These are phyloP conservation scores for Lysandra bellargus DNA, from an alignment of 2,888 invertebrate genomes.

Conservation along the genomic window DNA sequence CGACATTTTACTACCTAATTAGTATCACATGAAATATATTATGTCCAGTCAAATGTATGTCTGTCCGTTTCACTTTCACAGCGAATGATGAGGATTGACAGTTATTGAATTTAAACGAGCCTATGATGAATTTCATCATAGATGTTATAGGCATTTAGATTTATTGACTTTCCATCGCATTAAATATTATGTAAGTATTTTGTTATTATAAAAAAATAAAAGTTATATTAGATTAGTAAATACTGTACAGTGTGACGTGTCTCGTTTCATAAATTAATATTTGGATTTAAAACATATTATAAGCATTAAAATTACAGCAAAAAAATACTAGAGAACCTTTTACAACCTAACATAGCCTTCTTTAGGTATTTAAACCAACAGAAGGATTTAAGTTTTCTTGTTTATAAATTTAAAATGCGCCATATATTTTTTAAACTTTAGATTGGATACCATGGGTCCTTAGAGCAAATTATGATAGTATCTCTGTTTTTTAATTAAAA, in stretches of 20 bases:
- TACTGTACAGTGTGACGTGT: too few relatives aligned
- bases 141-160: background rate
- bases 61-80: background rate
- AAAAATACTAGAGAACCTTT: too few relatives aligned
- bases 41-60: slow-evolving; percentile 6
- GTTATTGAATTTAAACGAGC: background rate
- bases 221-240: background rate
- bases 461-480: too few relatives aligned
- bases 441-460: background rate
- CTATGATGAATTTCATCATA: background rate
- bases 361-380: too few relatives aligned
- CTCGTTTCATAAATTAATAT: too few relatives aligned
- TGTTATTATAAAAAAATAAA: background rate
- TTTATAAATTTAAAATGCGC: too few relatives aligned
- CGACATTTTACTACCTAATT: background rate
- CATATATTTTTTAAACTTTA: background rate
- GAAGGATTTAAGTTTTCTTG: too few relatives aligned
- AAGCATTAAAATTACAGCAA: too few relatives aligned
- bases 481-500: too few relatives aligned
- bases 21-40: background rate
- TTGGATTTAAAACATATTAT: too few relatives aligned
- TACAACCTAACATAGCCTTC: too few relatives aligned
- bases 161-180: background rate
- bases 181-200: background rate
- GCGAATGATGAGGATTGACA: background rate